These are phyloP conservation scores for Strigamia maritima DNA, from an alignment of 2,888 invertebrate species.

Conservation along the genomic window DNA sequence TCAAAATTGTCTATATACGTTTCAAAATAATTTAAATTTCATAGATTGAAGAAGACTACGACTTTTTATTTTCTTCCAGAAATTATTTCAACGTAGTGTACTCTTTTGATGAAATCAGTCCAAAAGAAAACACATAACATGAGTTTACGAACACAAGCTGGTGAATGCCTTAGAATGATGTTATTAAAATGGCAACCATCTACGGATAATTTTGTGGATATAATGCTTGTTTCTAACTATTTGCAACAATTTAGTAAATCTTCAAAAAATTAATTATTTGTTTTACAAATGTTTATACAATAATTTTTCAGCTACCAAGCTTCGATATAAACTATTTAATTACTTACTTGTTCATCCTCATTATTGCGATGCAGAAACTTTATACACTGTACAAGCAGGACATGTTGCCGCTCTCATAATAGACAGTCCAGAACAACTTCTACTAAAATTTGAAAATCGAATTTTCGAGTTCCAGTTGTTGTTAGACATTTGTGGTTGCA, in stretches of 20 bases:
- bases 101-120: not conserved
- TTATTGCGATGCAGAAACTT: not conserved
- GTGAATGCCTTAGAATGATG: not conserved
- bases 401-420: not conserved
- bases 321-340: not conserved
- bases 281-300: not conserved
- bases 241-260: not conserved
- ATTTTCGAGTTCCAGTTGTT: not conserved
- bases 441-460: not conserved
- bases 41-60: too few relatives aligned
- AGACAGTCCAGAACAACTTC: not conserved
- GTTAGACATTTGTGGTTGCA: not conserved
- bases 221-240: not conserved
- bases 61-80: not conserved
- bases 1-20: not conserved
- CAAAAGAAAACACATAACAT: not conserved
- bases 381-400: not conserved
- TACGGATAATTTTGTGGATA: not conserved
- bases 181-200: not conserved
- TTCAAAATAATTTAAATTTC: not conserved
- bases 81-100: not conserved
- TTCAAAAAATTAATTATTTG: not conserved
- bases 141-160: not conserved
- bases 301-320: not conserved
- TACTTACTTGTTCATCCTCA: not conserved